Conservation (phyloP, 2,797 vertebrate genomes). For the Poeciliopsis infans region DNA sequence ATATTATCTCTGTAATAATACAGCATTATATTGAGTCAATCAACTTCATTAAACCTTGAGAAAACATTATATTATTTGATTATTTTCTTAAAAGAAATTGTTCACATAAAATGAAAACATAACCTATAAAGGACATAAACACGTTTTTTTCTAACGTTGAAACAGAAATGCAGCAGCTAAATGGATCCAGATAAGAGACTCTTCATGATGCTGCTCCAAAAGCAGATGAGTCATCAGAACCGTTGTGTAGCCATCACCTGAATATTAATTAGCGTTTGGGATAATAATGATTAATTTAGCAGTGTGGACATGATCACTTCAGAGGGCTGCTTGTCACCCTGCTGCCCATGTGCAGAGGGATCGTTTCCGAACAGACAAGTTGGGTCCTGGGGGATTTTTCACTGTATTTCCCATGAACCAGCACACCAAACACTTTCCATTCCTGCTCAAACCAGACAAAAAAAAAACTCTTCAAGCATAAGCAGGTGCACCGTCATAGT, state of each 20-base stretch:
- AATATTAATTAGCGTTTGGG: not conserved
- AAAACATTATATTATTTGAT: too few species aligned
- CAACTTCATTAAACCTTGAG: too few species aligned
- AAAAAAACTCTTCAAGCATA: not conserved
- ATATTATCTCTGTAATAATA: too few species aligned
- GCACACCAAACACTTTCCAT: slow-evolving; percentile 36
- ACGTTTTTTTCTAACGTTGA: not conserved
- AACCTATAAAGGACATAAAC: not conserved
- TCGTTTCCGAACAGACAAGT: slow-evolving; percentile 7
- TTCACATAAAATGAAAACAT: not conserved
- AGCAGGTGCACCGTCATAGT: slow-evolving; percentile 41
- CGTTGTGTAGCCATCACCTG: not conserved
- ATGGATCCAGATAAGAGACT: not conserved
- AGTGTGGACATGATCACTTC: not conserved
- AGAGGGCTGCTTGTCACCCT: not conserved
- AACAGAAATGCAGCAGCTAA: too few species aligned
- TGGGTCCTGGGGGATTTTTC: slow-evolving; percentile 21
- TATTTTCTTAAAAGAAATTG: too few species aligned
- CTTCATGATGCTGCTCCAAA: not conserved
- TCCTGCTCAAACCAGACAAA: slow-evolving; percentile 20
- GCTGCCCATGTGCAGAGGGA: slow-evolving; percentile 12
- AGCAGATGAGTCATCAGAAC: not conserved
- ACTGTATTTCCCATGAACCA: slow-evolving; percentile 48
- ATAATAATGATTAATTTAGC: not conserved
- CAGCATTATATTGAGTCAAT: too few species aligned